phyloP scores from a whole-genome alignment of 2,113 vertebrate species.

The Orthonyx spaldingii region DNA sequence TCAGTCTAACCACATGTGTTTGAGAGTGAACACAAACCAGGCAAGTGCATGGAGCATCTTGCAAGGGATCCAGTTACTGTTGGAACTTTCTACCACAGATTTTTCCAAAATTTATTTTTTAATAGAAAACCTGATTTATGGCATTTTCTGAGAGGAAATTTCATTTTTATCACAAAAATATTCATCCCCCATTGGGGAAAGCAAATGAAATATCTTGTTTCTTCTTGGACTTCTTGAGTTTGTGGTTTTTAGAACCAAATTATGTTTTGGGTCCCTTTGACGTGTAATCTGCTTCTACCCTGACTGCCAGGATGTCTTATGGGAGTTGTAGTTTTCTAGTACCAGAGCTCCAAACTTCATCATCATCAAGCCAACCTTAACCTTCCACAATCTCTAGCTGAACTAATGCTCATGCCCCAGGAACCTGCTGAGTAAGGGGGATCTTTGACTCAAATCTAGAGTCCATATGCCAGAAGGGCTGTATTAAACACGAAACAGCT shows the following conservation, averaged over 20 bases:
- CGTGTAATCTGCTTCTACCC: neutral
- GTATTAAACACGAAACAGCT: neutral
- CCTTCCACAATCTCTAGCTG: neutral
- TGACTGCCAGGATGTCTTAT: neutral
- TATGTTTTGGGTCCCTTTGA: neutral
- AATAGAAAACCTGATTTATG: neutral
- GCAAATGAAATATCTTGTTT: neutral
- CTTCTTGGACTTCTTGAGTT: neutral
- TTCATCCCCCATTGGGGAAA: neutral
- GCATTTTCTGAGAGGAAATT: neutral
- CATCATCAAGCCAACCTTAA: neutral
- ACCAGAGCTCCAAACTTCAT: neutral
- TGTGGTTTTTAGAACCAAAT: neutral
- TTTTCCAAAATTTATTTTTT: neutral
- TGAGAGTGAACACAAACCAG: neutral
- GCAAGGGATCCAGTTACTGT: rapidly evolving
- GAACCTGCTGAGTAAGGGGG: neutral
- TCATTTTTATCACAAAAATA: neutral
- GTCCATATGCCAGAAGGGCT: neutral
- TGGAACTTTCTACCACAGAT: neutral
- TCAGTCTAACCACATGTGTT: neutral
- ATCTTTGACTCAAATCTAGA: neutral
- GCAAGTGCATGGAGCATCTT: neutral
- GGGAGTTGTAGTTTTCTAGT: neutral
- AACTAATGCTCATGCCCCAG: neutral